Percentiles rank a stretch among this genome's conserved stretches.
These are phyloP conservation scores for Pseudochirops corinnae DNA, from an alignment of 2,797 vertebrate species.

Conservation along the genomic window DNA sequence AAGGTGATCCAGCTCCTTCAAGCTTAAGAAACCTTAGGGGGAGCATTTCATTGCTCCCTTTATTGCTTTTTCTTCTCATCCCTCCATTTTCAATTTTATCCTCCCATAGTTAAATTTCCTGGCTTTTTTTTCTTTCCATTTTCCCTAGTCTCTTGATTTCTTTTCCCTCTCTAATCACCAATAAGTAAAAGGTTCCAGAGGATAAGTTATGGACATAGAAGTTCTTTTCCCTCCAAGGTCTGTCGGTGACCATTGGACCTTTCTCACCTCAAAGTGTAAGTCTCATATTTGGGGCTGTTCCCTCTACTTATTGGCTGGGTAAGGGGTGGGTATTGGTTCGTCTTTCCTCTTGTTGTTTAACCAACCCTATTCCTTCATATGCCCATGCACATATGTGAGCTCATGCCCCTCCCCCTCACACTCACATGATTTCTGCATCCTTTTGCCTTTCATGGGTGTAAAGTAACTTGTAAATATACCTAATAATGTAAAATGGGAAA, in stretches of 20 bases:
- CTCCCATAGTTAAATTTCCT: no score
- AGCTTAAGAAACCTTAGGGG: conserved; percentile 78
- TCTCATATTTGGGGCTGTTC: neutral
- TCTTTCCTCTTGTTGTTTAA: no score
- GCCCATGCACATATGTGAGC: no score
- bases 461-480: conserved; percentile 75
- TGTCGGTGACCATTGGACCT: neutral
- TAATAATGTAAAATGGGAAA: conserved; percentile 86
- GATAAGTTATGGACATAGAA: conserved; percentile 49
- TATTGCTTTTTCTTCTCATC: neutral
- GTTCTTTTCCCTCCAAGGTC: neutral
- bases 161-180: conserved; percentile 63
- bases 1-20: conserved; percentile 82
- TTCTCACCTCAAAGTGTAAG: conserved; percentile 38
- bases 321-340: neutral
- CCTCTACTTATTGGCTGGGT: no score
- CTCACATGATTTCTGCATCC: neutral
- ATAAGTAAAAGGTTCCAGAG: conserved; percentile 18
- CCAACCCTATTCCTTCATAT: neutral
- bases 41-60: conserved; percentile 82
- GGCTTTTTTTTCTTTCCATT: conserved; percentile 18
- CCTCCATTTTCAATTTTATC: no score
- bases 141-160: conserved; percentile 78
- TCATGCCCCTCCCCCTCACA: no score
- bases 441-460: conserved; percentile 85